Evolutionary conservation across 2,888 invertebrate genomes (phyloP), one percentile per base, ranked within the genome.

Genomic region (Beris morrisii): DNA sequence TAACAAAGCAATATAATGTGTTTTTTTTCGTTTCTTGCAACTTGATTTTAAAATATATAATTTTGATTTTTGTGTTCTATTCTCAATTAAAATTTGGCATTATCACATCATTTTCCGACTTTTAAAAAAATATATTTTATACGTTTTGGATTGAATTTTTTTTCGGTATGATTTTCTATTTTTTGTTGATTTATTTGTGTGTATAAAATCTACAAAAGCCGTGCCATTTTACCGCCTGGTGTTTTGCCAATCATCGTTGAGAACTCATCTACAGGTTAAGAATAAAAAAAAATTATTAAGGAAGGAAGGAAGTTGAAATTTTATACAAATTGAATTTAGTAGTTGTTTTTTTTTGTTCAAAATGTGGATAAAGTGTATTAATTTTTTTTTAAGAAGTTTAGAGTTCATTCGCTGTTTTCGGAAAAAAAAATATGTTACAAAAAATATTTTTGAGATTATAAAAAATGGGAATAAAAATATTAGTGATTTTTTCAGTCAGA

Each of bases 241-340:
- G 78, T 75, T 75, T 81, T 81, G 76, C 81, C 80, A 78, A 80
- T 79, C 79, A 81, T 79, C 71, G 80, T 76, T 71, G 79, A 78
- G 75, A 79, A 81, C 73, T 80, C 81, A 78, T 80, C 80, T 80
- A 78, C 76, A 77, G 69, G 71, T 63, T 46, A 30, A n/a, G 30
- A 53, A 30, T 22, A 31, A 30, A 12, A 53, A 22, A 30, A 53
- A 53, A 30, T 30, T n/a, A 30, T 30, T 53, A 30, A n/a, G 30
- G 31, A 53, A 28, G 31, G 22, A 22, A 22, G 22, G 22, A 22
- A 22, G 22, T 22, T 22, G 22, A 22, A 22, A 22, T 22, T 22
- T 22, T 22, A 22, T 22, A 22, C 22, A 22, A 22, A 22, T 22
- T 2, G 22, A 22, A 22, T 22, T 22, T 22, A 22, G 22, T 22